These are phyloP conservation scores for Drosophila prostipennis DNA, from an alignment of 2,888 invertebrate species.

Conservation along the genomic window DNA sequence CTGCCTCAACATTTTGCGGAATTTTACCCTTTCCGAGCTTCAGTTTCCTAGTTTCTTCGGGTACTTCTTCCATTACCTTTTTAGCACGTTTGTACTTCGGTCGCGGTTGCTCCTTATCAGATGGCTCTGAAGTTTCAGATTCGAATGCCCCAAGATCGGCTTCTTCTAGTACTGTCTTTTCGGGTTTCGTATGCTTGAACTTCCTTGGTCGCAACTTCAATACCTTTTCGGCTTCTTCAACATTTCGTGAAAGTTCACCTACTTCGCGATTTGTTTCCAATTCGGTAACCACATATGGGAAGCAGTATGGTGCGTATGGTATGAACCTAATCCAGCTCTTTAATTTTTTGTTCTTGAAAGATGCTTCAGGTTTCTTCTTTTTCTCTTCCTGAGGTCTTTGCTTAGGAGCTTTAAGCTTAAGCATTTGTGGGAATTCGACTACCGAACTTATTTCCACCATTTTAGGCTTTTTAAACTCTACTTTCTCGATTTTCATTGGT, in stretches of 20 bases:
- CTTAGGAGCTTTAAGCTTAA: conserved; percentile 87
- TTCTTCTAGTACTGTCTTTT: conserved; percentile 86
- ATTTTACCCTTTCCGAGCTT: conserved; percentile 80
- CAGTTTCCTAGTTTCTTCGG: conserved; percentile 67
- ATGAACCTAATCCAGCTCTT: conserved; percentile 89
- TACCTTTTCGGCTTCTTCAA: conserved; percentile 88
- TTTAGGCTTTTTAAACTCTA: conserved; percentile 86
- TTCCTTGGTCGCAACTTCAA: conserved; percentile 87
- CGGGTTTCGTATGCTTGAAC: conserved; percentile 86
- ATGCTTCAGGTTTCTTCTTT: conserved; percentile 84
- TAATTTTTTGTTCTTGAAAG: conserved; percentile 88
- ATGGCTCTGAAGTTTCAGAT: conserved; percentile 59
- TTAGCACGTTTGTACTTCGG: conserved; percentile 82
- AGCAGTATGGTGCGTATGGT: conserved; percentile 87
- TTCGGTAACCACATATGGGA: conserved; percentile 67
- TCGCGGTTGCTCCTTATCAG: conserved; percentile 74
- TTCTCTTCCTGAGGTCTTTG: conserved; percentile 84
- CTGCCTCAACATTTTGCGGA: conserved; percentile 73
- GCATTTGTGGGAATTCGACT: conserved; percentile 86
- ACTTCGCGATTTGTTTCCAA: conserved; percentile 86
- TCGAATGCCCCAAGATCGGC: conserved; percentile 78
- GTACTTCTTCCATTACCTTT: conserved; percentile 60
- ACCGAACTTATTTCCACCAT: conserved; percentile 87
- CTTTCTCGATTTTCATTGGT: conserved; percentile 87
- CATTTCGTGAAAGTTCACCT: conserved; percentile 88